phyloP scores from a whole-genome alignment of 2,797 vertebrate genomes.

The Antrozous pallidus region DNA sequence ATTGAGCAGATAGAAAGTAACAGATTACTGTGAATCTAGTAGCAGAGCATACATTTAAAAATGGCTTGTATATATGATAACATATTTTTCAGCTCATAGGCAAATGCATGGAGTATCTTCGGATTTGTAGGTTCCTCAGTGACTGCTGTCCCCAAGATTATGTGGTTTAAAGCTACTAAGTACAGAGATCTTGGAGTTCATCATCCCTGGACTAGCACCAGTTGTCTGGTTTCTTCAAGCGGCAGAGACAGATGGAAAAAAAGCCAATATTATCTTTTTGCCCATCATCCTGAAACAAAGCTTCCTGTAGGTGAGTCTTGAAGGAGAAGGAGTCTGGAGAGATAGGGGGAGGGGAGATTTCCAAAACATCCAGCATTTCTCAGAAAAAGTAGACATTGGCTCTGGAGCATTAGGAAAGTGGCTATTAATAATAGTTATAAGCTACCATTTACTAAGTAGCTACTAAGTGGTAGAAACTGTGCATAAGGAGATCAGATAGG shows the following conservation, averaged over 20 bases:
- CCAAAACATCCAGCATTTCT: neutral
- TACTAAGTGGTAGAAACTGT: neutral
- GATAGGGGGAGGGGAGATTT: neutral
- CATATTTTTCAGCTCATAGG: neutral
- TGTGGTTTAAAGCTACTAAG: neutral
- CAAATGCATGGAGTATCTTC: neutral
- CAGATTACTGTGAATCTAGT: neutral
- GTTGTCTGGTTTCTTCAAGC: neutral
- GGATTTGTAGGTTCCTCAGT: neutral
- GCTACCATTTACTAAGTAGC: neutral
- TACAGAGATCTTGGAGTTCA: neutral
- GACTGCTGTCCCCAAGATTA: neutral
- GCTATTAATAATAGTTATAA: neutral
- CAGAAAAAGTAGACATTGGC: neutral
- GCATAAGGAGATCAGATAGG: neutral
- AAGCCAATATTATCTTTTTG: neutral
- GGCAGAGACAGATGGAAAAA: neutral
- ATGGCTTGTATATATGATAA: neutral
- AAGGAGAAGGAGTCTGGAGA: neutral
- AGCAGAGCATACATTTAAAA: neutral
- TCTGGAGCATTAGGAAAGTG: neutral
- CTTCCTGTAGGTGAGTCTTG: neutral
- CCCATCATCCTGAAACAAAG: neutral
- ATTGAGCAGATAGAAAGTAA: constrained; percentile 3
- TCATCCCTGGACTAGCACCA: neutral